Base-by-base conservation (phyloP, 2,113 vertebrate species). In the Cheilinus undulatus region DNA sequence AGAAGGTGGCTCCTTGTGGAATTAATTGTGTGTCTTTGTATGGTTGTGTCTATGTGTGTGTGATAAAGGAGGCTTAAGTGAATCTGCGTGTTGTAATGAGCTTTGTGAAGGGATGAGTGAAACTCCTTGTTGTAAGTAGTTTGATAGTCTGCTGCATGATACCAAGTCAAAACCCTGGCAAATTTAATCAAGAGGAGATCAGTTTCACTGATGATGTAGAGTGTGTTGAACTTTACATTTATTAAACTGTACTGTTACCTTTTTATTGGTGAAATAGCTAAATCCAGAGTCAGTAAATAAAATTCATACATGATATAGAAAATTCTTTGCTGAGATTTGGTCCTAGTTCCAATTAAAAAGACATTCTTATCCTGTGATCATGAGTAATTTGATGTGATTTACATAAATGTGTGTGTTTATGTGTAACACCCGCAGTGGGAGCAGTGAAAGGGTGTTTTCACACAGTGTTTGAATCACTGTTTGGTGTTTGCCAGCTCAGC, bases 21-120 rank as follows among this genome's bases (percentile, higher is more conserved):
- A 86, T 58, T 24, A 59, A 74, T 52, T 43, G 51, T 49, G 65
- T 57, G 52, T 38, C 19, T 24, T 19, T 42, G 38, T 27, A 32
- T 59, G 45, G 64, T 27, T 43, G 57, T 26, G 46, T 64, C 17
- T 77, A 52, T 54, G 30, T 59, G 34, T 34, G 42, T 53, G 68
- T 53, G 23, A 51, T 14, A n/a, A 88, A 89, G 80, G 63, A 80
- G 70, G 80, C 70, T 89, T 83, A 90, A 89, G 83, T 89, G 83
- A 78, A 76, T 85, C 65, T 43, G 49, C 27, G 28, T 28, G 52
- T 66, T 71, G 65, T 86, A 89, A 91, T 86, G 75, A 86, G 78
- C 75, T 87, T 88, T 88, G 56, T 73, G 69, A 38, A 79, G 74
- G 54, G 73, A 85, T 82, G 64, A 78, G 71, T 69, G 40, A 59